These are phyloP conservation scores for Meta bourneti DNA, from an alignment of 2,888 invertebrate genomes.

Conservation along the genomic window DNA sequence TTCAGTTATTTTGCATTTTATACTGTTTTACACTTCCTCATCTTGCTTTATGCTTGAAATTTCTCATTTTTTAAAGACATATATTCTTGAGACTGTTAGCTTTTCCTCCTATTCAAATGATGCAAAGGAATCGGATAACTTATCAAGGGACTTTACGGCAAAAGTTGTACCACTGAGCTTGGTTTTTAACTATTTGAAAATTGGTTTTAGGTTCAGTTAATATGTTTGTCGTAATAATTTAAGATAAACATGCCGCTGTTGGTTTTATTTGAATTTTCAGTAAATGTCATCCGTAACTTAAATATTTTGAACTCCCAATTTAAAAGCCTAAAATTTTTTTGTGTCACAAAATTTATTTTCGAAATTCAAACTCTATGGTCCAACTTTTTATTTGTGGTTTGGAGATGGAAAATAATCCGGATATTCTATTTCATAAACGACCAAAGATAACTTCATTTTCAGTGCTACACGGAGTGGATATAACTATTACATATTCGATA, in stretches of 20 bases:
- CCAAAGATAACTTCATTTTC: conserved; percentile 9
- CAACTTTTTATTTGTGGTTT: conserved; percentile 22
- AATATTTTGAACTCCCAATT: neutral
- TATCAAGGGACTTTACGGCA: neutral
- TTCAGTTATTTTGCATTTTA: neutral
- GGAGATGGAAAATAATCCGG: neutral
- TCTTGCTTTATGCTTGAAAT: neutral
- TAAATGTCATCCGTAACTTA: neutral
- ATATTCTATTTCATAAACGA: neutral
- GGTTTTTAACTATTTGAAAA: neutral
- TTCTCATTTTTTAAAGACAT: conserved; percentile 34
- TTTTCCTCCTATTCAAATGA: conserved; percentile 11
- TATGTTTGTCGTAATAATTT: too few species aligned
- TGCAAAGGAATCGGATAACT: neutral
- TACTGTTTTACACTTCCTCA: neutral
- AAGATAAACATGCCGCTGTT: too few species aligned
- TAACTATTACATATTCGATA: conserved; percentile 41
- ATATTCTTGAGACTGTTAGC: conserved; percentile 21
- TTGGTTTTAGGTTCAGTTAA: too few species aligned
- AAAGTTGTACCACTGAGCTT: neutral
- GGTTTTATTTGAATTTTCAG: neutral
- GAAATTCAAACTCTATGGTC: conserved; percentile 46
- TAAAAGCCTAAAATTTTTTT: neutral
- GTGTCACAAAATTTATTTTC: neutral
- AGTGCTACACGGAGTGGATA: conserved; percentile 33